Evolutionary conservation across 2,888 invertebrate species (phyloP).

Genomic region (Acanthosepion esculentum): DNA sequence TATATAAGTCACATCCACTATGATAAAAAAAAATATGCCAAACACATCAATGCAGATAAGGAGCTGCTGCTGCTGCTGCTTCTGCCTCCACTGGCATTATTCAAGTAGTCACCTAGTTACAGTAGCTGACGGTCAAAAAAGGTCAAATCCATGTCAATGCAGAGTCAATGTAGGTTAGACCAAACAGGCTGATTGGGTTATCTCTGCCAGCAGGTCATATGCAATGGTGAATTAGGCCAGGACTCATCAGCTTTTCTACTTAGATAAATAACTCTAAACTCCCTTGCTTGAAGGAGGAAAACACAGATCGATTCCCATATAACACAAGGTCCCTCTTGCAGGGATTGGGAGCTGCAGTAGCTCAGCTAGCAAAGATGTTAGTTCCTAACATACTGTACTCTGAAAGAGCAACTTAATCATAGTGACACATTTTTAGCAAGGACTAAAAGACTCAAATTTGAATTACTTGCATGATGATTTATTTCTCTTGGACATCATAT

Average conservation of each 20-base stretch:
- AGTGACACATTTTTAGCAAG: background rate
- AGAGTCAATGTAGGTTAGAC: constrained; percentile 25
- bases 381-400: background rate
- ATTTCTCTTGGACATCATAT: too few species aligned
- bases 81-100: background rate
- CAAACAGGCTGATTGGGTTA: background rate
- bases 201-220: background rate
- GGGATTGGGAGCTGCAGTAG: too few species aligned
- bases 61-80: background rate
- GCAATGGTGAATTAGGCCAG: background rate
- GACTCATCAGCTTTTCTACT: background rate
- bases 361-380: background rate
- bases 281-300: too few species aligned
- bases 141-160: background rate
- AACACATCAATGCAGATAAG: too few species aligned
- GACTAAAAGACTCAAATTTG: too few species aligned
- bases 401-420: background rate
- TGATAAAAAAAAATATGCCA: background rate
- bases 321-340: too few species aligned
- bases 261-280: too few species aligned
- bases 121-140: background rate
- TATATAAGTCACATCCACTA: background rate
- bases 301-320: too few species aligned
- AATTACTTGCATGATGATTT: too few species aligned
- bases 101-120: background rate